Evolutionary conservation across 2,113 vertebrate species (phyloP), one percentile per base, ranked within the genome.

Genomic region (Furnarius figulus): DNA sequence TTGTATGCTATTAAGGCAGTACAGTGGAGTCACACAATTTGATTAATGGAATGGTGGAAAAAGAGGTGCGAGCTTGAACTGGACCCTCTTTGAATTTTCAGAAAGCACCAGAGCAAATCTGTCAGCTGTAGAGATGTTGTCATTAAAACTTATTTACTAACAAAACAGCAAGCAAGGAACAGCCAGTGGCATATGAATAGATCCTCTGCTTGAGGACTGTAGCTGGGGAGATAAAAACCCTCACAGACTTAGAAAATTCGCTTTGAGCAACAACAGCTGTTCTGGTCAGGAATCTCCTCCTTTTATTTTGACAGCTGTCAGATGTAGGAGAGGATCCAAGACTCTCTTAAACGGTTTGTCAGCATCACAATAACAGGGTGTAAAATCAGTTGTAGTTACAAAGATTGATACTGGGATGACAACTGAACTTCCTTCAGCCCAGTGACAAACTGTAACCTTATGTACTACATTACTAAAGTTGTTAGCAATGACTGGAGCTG

Each of bases 271-370:
- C 53, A 92, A 68, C 72, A 96, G 33, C 73, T 89, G 27, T 52
- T 94, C 33, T 91, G 44, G 44, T 75, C 4, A 10, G 81, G 66
- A 89, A 82, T 89, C 47, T 91, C 73, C 46, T 84, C 22, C 37
- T 88, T 78, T 56, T 76, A 47, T 90, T 95, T 88, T 94, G 86
- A 86, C 73, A 86, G 79, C 59, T 83, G 55, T 84, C 79, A 92
- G 24, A 56, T 0, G 2, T 1, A 80, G 88, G 67, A 93, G 31
- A 90, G 35, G 9, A 83, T 94, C 79, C 79, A 95, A 86, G 40
- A 30, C 19, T 59, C 27, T 91, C 56, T 55, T 58, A 87, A 91
- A 52, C 19, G 52, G 14, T 84, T 77, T 78, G 49, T 81, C 62
- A 71, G 37, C 42, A 66, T 84, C 82, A 73, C 67, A 30, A 65